These are phyloP conservation scores for Chionodraco myersi DNA, from an alignment of 2,113 vertebrate genomes.

Conservation along the genomic window DNA sequence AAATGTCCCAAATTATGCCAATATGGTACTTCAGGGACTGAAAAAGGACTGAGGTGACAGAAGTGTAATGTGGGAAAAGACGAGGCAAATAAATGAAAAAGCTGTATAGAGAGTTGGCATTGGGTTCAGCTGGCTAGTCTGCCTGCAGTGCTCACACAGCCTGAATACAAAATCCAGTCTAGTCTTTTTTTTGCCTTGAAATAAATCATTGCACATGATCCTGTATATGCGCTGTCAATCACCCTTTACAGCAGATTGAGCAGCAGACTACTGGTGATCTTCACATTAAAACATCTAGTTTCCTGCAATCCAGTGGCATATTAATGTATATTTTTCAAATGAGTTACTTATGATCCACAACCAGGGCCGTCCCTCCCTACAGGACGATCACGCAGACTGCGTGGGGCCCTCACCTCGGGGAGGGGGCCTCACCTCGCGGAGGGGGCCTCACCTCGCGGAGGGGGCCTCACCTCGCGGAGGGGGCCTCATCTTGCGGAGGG, in stretches of 20 bases:
- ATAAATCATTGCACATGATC: constrained; percentile 13
- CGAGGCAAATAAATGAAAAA: constrained; percentile 37
- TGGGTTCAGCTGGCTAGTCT: constrained; percentile 17
- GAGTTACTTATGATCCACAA: neutral
- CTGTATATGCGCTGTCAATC: constrained; percentile 35
- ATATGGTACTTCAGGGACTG: constrained; percentile 3
- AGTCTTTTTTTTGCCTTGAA: constrained; percentile 10
- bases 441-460: too few species aligned
- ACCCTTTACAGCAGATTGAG: constrained; percentile 26
- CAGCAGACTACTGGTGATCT: constrained; percentile 17
- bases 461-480: too few species aligned
- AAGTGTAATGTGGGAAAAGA: constrained; percentile 29
- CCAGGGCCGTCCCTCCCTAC: too few species aligned
- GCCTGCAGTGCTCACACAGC: constrained; percentile 32
- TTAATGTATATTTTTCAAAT: constrained; percentile 9
- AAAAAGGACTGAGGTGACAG: constrained; percentile 37
- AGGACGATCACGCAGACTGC: too few species aligned
- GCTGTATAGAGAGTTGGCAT: constrained; percentile 27
- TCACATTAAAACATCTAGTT: constrained; percentile 13
- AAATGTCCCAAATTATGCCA: constrained; percentile 6
- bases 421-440: too few species aligned
- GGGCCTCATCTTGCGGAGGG: too few species aligned
- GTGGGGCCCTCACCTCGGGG: too few species aligned
- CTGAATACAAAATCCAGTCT: constrained; percentile 43
- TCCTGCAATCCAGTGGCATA: neutral